Evolutionary conservation across 2,888 invertebrate species (phyloP), one percentile per base, ranked within the genome.

Genomic region (Agrilus mali): DNA sequence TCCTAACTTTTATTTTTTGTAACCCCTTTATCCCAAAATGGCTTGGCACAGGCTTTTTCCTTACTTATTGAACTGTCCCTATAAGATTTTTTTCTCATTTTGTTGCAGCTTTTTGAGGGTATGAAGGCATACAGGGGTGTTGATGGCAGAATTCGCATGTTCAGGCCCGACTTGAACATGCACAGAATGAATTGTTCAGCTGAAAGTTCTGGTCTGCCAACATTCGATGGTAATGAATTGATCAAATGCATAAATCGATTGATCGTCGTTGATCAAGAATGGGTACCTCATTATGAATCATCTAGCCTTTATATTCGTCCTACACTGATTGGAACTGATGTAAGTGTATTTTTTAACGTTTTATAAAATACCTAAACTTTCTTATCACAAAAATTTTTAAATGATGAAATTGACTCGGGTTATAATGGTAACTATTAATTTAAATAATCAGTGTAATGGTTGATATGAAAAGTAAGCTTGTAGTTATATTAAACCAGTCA

Each of bases 101-200:
- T 32, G 12, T 46, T 53, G 4, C 68, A 97, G 94, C 72, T 96
- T 50, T 98, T 98, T 64, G 98, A 98, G 75, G 98, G 98, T 42
- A 78, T 96, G 80, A 98, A 98, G 70, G 96, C 95, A 0, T 98
- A 89, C 69, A 77, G 94, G 54, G 94, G 96, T 7, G 76, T 80
- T 10, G 96, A 98, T 69, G 88, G 86, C 44, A 84, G 81, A 69
- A 87, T 98, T 53, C 75, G 96, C 53, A 70, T 98, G 59, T 98
- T 98, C 69, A 81, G 98, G 40, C 97, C 97, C 0, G 86, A 94
- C 42, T 71, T 92, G 63, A 98, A 98, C 66, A 92, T 97, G 88
- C 78, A 80, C 46, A 75, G 98, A 53, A 90, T 98, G 90, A 84
- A 87, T 58, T 61, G 74, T 44, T 86, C 94, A 2, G 93, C 97